Conservation (phyloP, 1,140 invertebrate genomes). For the Monochamus saltuarius region DNA sequence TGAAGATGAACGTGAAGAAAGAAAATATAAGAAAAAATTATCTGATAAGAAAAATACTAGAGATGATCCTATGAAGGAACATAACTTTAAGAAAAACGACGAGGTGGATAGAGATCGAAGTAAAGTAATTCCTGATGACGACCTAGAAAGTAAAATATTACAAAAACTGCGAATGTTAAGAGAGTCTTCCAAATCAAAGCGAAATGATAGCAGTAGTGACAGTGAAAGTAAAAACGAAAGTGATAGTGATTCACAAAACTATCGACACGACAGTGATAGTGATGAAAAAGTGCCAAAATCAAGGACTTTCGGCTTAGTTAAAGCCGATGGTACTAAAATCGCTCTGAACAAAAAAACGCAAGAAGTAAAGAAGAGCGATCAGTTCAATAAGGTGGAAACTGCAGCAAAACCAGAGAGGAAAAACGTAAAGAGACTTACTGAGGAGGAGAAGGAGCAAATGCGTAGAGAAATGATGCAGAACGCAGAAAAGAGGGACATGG, state of each 20-base stretch:
- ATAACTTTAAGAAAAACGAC: background rate
- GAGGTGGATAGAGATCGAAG: background rate
- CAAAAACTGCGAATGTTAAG: no score
- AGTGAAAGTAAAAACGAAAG: slow-evolving; percentile 9
- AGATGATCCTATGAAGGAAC: background rate
- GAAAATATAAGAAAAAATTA: background rate
- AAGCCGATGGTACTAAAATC: slow-evolving; percentile 54
- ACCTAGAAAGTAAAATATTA: background rate
- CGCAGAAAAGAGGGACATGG: slow-evolving; percentile 70
- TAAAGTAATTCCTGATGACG: background rate
- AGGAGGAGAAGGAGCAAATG: slow-evolving; percentile 70
- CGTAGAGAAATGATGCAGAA: slow-evolving; percentile 82
- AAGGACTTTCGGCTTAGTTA: slow-evolving; percentile 53
- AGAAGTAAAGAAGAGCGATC: slow-evolving; percentile 19
- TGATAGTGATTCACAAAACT: background rate
- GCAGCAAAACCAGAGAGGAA: slow-evolving; percentile 23
- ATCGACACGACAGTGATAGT: slow-evolving; percentile 24
- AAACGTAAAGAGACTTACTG: slow-evolving; percentile 56
- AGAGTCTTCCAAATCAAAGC: background rate
- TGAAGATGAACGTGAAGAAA: background rate
- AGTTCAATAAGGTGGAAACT: slow-evolving; percentile 31
- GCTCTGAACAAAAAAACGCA: slow-evolving; percentile 17
- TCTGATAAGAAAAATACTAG: background rate
- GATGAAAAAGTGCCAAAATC: slow-evolving; percentile 26
- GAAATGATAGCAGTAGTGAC: slow-evolving; percentile 13